Evolutionary conservation across 2,797 vertebrate species (phyloP).

Genomic region (Mergus octosetaceus): DNA sequence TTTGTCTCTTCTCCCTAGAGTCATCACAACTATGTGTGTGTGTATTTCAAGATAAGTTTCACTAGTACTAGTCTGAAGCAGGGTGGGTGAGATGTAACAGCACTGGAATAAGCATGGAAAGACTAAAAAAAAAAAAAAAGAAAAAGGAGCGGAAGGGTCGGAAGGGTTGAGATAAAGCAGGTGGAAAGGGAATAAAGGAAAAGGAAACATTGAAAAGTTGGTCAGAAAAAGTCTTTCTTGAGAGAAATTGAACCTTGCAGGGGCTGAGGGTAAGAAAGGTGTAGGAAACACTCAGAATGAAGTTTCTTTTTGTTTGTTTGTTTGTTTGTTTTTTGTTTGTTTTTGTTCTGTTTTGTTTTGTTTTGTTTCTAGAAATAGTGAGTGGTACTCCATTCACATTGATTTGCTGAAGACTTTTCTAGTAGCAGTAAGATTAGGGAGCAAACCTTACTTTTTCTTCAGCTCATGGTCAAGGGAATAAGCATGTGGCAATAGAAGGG

Average conservation of each 20-base stretch:
- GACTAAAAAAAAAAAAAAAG: background rate
- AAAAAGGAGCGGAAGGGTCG: accelerated
- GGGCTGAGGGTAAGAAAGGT: background rate
- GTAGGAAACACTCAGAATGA: background rate
- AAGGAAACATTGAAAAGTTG: background rate
- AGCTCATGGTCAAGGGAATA: background rate
- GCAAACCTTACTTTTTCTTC: background rate
- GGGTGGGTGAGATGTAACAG: background rate
- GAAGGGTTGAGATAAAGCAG: background rate
- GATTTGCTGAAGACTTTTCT: background rate
- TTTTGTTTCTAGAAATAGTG: no score
- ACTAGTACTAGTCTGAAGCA: background rate
- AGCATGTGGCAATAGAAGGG: background rate
- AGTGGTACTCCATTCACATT: background rate
- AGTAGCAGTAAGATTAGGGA: background rate
- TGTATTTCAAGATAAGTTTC: background rate
- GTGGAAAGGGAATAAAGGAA: background rate
- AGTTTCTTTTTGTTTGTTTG: background rate
- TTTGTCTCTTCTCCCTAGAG: background rate
- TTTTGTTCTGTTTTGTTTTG: background rate
- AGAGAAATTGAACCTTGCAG: background rate
- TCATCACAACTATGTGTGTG: background rate
- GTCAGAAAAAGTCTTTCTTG: background rate
- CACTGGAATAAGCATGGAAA: background rate
- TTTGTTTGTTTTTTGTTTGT: no score